Base-by-base conservation (phyloP, 2,113 vertebrate species). In the Otus sunia region DNA sequence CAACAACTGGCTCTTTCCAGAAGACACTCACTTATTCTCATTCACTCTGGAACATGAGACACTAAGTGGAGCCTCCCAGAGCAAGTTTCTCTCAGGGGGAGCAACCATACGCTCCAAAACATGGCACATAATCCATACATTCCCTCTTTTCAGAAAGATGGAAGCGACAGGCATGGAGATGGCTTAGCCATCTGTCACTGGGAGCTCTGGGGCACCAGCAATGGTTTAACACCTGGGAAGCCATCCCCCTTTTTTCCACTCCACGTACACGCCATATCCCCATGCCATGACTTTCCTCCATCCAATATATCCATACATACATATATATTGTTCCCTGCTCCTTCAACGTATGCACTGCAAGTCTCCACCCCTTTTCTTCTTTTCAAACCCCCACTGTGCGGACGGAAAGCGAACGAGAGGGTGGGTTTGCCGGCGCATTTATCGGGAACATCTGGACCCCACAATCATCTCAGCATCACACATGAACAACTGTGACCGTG, bases 301-400 rank as follows among this genome's bases (percentile, higher is more conserved):
- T 1, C 78, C 43, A 9, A 1, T 5, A 10, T 1, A 5, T 1
- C 30, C 37, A 43, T 37, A 43, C 34, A 0, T 0, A 15, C 3
- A 4, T 4, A 11, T 1, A 5, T 1, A 18, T 0, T 10, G 9
- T 3, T 27, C 66, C 9, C 45, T 2, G 22, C 25, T 25, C 25
- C n/a, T 9, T 14, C 63, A 16, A 2, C 23, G 11, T 34, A 3
- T 6, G 2, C 4, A 2, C 50, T 4, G 29, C 7, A 10, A 32
- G 5, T 3, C 36, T 4, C 21, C 69, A 2, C 11, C 36, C 43
- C 18, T 12, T 3, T 15, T 5, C 18, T 26, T 64, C 36, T 16
- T 10, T 11, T 3, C 32, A 17, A 19, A 1, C 15, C 66, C 29
- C 21, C 43, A 7, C 36, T 25, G 2, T 0, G 21, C 34, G 5